Conservation (phyloP, 2,888 invertebrate species). For the Spodoptera exigua region DNA sequence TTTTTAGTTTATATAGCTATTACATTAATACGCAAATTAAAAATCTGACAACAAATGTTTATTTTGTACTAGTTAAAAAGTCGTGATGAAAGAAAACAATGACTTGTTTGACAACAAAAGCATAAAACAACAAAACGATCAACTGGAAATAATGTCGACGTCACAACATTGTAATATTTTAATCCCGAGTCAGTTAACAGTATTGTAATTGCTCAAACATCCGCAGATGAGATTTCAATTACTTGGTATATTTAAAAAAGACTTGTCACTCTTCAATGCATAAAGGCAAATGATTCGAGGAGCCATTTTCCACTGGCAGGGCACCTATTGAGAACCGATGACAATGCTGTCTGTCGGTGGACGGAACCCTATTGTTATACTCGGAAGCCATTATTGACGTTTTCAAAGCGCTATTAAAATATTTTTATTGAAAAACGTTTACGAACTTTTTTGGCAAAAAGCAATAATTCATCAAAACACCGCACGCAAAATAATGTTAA, state of each 20-base stretch:
- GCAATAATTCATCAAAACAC: constrained; percentile 67
- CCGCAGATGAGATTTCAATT: constrained; percentile 73
- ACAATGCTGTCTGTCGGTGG: constrained; percentile 83
- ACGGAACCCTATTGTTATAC: constrained; percentile 84
- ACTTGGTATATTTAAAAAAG: constrained; percentile 70
- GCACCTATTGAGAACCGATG: constrained; percentile 75
- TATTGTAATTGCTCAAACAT: constrained; percentile 47
- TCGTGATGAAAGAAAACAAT: no score
- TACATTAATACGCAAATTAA: no score
- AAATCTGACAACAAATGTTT: no score
- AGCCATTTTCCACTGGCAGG: constrained; percentile 82
- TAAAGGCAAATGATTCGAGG: constrained; percentile 80
- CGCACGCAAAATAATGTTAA: constrained; percentile 59
- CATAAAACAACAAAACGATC: neutral
- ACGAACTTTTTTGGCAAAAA: constrained; percentile 66
- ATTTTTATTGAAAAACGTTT: constrained; percentile 81
- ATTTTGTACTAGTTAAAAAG: no score
- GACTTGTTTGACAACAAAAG: neutral
- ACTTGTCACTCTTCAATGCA: constrained; percentile 77
- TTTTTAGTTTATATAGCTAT: no score
- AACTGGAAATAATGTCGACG: constrained; percentile 3
- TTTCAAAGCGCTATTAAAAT: constrained; percentile 85
- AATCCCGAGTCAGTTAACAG: constrained; percentile 27
- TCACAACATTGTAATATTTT: constrained; percentile 24
- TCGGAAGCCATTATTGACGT: constrained; percentile 87